phyloP scores from a whole-genome alignment of 2,888 invertebrate species.

The Parnassius glacialis region DNA sequence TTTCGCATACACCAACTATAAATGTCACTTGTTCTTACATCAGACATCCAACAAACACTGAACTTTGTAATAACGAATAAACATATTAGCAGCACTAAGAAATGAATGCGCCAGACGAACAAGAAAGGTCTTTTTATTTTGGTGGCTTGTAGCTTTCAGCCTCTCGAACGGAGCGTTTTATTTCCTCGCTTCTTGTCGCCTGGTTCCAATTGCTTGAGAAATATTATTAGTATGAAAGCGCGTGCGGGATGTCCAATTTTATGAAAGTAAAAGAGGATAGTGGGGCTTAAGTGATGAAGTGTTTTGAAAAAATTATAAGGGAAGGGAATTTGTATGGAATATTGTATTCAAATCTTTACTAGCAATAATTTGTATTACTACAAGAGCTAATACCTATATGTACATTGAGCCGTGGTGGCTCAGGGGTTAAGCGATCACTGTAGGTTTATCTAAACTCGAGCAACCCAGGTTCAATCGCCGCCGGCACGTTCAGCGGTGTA shows the following conservation, averaged over 20 bases:
- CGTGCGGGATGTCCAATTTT: conserved; percentile 46
- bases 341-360: too few relatives aligned
- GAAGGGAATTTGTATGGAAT: not conserved
- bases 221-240: conserved; percentile 62
- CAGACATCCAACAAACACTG: conserved; percentile 44
- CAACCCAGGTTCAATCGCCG: too few relatives aligned
- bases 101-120: conserved; percentile 16
- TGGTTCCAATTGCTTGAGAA: conserved; percentile 70
- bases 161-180: conserved; percentile 57
- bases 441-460: too few relatives aligned
- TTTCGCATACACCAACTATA: conserved; percentile 31
- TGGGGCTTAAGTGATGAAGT: conserved; percentile 33
- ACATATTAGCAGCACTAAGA: conserved; percentile 11
- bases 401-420: too few relatives aligned
- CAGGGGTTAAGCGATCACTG: too few relatives aligned
- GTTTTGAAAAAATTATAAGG: conserved; percentile 5
- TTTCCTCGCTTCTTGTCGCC: conserved; percentile 56
- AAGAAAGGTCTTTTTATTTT: conserved; percentile 34
- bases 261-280: conserved; percentile 46
- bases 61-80: conserved; percentile 36
- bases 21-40: conserved; percentile 28
- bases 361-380: too few relatives aligned
- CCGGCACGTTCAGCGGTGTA: too few relatives aligned
- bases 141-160: conserved; percentile 42
- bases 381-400: too few relatives aligned